These are phyloP conservation scores for Eupelmus urozonus DNA, from an alignment of 2,888 invertebrate genomes.

Conservation along the genomic window DNA sequence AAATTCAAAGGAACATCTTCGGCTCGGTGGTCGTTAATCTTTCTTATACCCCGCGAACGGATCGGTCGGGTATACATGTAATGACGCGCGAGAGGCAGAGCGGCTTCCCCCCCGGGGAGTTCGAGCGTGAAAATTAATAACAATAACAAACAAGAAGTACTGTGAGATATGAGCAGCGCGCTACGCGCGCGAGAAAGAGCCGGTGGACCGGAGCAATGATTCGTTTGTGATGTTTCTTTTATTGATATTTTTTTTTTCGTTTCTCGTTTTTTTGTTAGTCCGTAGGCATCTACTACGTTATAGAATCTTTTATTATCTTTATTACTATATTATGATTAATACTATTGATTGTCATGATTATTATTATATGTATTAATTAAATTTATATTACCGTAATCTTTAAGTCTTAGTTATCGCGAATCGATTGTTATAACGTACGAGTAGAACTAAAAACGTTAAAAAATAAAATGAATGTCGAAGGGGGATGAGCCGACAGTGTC, in stretches of 20 bases:
- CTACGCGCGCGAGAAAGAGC: neutral
- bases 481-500: constrained; percentile 49
- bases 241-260: constrained; percentile 60
- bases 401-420: constrained; percentile 48
- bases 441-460: neutral
- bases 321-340: constrained; percentile 36
- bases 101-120: neutral
- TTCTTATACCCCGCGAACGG: constrained; percentile 11
- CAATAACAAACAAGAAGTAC: constrained; percentile 2
- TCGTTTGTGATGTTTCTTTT: constrained; percentile 58
- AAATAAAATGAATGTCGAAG: neutral
- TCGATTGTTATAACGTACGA: constrained; percentile 49
- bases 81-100: constrained; percentile 11
- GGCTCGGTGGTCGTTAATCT: constrained; percentile 27
- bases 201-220: constrained; percentile 51
- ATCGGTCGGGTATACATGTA: neutral
- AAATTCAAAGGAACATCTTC: neutral
- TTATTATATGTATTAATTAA: constrained; percentile 49
- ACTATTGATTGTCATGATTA: constrained; percentile 43
- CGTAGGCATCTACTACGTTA: constrained; percentile 48
- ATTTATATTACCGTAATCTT: constrained; percentile 42
- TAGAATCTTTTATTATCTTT: constrained; percentile 55
- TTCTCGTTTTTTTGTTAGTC: constrained; percentile 55
- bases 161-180: constrained; percentile 13
- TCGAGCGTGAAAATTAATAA: neutral